Conservation (phyloP, 2,888 invertebrate species). For the Prosopocoilus inquinatus region DNA sequence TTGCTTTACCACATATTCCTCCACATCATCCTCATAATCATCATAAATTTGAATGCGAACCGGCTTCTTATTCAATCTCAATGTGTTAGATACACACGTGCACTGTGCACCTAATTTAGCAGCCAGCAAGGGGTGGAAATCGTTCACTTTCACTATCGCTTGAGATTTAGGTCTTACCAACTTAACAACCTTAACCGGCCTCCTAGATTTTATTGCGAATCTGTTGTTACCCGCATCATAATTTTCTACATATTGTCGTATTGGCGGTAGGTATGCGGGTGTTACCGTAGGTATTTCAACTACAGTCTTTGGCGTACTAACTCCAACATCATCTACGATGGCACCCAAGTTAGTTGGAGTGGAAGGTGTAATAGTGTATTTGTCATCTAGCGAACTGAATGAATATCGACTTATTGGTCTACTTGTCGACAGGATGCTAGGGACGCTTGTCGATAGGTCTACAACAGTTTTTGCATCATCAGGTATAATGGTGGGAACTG, state of each 20-base stretch:
- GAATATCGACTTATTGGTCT: slow-evolving; percentile 34
- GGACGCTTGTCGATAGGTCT: slow-evolving; percentile 3
- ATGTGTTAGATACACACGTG: slow-evolving; percentile 63
- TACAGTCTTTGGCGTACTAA: neutral
- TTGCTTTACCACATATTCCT: slow-evolving; percentile 20
- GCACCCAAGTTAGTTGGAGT: slow-evolving; percentile 11
- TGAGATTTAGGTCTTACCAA: slow-evolving; percentile 53
- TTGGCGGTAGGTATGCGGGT: slow-evolving; percentile 15
- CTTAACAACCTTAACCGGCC: slow-evolving; percentile 13
- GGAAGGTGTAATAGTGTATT: slow-evolving; percentile 25
- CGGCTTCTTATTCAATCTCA: slow-evolving; percentile 52
- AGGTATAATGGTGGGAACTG: neutral
- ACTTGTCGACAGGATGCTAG: slow-evolving; percentile 12
- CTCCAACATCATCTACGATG: slow-evolving; percentile 4
- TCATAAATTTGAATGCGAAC: slow-evolving; percentile 23
- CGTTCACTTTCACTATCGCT: slow-evolving; percentile 67
- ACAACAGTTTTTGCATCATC: neutral
- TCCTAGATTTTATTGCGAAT: neutral
- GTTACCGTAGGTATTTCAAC: slow-evolving; percentile 4
- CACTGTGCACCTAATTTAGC: slow-evolving; percentile 73
- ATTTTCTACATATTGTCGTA: slow-evolving; percentile 17
- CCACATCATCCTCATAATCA: slow-evolving; percentile 30
- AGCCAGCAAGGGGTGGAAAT: slow-evolving; percentile 68
- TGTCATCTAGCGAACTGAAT: slow-evolving; percentile 35
- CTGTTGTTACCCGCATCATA: slow-evolving; percentile 10